Percentiles rank a stretch among this genome's conserved stretches.
These are phyloP conservation scores for Mastomys natalensis DNA, from an alignment of 2,113 vertebrate species.

Conservation along the genomic window DNA sequence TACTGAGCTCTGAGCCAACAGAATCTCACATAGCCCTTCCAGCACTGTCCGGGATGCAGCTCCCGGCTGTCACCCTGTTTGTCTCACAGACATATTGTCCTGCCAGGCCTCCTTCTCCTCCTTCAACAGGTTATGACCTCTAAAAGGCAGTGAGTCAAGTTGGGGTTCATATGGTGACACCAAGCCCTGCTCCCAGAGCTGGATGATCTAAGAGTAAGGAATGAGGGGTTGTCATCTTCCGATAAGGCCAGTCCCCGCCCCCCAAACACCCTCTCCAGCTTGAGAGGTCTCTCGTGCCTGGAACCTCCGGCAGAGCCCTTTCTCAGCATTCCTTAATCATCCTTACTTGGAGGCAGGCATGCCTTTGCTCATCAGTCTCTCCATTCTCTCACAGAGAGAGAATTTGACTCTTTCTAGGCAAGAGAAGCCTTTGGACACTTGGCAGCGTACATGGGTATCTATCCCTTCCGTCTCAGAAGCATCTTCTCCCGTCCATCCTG, in stretches of 20 bases:
- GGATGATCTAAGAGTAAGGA: background rate
- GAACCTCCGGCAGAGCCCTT: background rate
- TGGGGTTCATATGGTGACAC: background rate
- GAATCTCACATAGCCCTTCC: background rate
- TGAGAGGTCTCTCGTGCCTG: background rate
- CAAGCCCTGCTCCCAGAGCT: background rate
- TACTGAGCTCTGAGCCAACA: fast-evolving
- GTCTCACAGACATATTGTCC: background rate
- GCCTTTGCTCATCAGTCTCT: constrained; percentile 66
- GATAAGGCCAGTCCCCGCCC: constrained; percentile 48
- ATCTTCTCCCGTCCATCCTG: background rate
- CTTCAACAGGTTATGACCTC: background rate
- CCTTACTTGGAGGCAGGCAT: constrained; percentile 64
- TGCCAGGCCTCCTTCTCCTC: background rate
- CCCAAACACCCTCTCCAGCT: background rate
- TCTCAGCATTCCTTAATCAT: constrained; percentile 68
- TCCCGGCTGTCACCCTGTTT: background rate
- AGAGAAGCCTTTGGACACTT: background rate
- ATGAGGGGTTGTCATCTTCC: constrained; percentile 66
- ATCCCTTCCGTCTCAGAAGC: fast-evolving
- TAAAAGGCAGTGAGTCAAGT: background rate
- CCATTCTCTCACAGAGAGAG: constrained; percentile 58
- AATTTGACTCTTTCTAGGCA: constrained; percentile 38
- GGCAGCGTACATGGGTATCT: background rate
- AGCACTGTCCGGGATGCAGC: background rate